Conservation (phyloP, 2,797 vertebrate species). For the Zalophus californianus region DNA sequence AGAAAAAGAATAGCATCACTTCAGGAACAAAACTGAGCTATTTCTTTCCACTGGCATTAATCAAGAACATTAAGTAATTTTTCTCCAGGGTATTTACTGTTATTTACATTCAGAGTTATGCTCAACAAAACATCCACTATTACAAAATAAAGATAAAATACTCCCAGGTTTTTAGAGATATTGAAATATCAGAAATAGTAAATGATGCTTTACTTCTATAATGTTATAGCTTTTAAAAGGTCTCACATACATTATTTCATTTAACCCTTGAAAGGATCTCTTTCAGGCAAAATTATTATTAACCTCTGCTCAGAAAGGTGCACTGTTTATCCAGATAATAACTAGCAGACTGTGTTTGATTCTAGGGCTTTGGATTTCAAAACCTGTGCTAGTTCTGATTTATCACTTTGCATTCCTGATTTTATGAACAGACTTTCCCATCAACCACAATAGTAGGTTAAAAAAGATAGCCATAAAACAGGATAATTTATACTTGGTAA, state of each 20-base stretch:
- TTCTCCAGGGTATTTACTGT: constrained; percentile 36
- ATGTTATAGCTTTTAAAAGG: neutral
- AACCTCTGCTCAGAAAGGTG: neutral
- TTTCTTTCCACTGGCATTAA: neutral
- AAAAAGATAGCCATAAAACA: neutral
- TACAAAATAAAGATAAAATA: neutral
- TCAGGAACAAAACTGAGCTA: neutral
- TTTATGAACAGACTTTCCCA: neutral
- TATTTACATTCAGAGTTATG: neutral
- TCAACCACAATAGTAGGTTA: neutral
- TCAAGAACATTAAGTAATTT: neutral
- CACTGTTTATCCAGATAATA: neutral
- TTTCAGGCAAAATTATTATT: constrained; percentile 11
- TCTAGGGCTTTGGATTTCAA: neutral
- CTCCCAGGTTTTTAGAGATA: neutral
- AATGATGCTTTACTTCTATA: neutral
- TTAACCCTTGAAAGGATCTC: neutral
- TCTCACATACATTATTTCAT: neutral
- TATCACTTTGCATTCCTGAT: neutral
- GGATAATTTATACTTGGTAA: neutral
- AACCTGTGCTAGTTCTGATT: neutral
- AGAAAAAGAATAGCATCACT: constrained; percentile 37
- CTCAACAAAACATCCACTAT: neutral
- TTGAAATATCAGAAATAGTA: neutral
- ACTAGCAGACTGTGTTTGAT: neutral